Conservation (phyloP, 2,797 vertebrate species). For the Rhyacichthys aspro region DNA sequence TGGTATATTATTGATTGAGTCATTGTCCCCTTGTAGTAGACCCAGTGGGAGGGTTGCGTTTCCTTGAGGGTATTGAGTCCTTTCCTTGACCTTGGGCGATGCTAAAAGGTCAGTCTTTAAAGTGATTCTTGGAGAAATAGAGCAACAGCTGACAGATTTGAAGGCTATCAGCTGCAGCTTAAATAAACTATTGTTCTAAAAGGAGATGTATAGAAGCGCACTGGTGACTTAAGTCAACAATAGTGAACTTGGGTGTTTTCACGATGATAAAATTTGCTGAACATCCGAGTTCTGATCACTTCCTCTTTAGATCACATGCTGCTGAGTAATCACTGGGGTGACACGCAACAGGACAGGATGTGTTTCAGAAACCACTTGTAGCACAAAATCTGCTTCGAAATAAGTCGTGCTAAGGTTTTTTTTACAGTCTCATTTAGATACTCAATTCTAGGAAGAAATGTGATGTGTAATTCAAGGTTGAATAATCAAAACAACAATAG, state of each 20-base stretch:
- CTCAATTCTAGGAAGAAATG: too few relatives aligned
- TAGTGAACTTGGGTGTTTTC: not conserved
- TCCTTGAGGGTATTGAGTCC: constrained; percentile 54
- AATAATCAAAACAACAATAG: too few relatives aligned
- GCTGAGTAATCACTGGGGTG: constrained; percentile 68
- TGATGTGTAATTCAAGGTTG: too few relatives aligned
- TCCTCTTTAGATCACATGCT: constrained; percentile 64
- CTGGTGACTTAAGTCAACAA: not conserved
- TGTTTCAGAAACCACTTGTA: constrained; percentile 7
- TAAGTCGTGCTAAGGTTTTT: not conserved
- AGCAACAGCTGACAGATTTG: too few relatives aligned
- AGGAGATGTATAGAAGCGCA: not conserved
- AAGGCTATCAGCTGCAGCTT: too few relatives aligned
- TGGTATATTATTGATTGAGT: constrained; percentile 50
- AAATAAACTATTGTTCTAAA: not conserved
- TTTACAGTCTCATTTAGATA: not conserved
- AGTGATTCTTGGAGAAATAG: too few relatives aligned
- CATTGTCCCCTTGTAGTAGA: constrained; percentile 32
- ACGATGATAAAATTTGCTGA: constrained; percentile 17
- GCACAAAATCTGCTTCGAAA: not conserved
- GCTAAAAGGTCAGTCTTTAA: not conserved
- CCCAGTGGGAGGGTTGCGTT: constrained; percentile 58
- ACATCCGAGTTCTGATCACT: constrained; percentile 47
- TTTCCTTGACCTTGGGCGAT: constrained; percentile 51
- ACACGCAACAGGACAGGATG: constrained; percentile 42